phyloP scores from a whole-genome alignment of 2,888 invertebrate genomes.

The Epistrophe grossulariae region DNA sequence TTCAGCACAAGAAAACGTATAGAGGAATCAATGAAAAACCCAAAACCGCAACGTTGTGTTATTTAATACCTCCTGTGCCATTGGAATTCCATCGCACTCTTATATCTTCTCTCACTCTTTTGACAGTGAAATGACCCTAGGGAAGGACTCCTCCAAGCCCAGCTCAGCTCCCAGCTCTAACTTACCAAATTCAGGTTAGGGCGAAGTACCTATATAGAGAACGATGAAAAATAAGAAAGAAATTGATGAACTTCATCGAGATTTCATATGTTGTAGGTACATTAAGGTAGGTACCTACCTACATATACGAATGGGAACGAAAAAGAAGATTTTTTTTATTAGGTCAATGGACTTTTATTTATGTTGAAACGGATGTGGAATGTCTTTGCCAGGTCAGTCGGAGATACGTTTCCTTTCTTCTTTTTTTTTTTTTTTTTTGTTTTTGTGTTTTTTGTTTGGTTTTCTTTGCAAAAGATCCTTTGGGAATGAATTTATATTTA shows the following conservation, averaged over 20 bases:
- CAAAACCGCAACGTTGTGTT: constrained; percentile 74
- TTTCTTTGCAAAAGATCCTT: constrained; percentile 22
- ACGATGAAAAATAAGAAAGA: constrained; percentile 56
- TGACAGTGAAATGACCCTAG: constrained; percentile 57
- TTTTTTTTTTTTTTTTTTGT: neutral
- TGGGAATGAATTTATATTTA: constrained; percentile 32
- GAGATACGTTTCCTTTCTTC: constrained; percentile 14
- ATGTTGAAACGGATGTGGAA: constrained; percentile 72
- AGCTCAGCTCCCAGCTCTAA: neutral
- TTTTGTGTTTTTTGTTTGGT: neutral
- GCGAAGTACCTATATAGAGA: constrained; percentile 9
- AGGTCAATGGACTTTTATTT: constrained; percentile 69
- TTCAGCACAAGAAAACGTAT: constrained; percentile 32
- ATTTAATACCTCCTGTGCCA: constrained; percentile 70
- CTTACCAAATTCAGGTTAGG: constrained; percentile 14
- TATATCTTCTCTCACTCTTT: constrained; percentile 36
- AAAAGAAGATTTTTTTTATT: constrained; percentile 60
- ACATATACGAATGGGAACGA: constrained; percentile 37
- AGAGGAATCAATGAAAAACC: constrained; percentile 40
- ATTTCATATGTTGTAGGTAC: constrained; percentile 11
- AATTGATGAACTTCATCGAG: constrained; percentile 66
- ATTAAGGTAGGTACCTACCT: too few species aligned
- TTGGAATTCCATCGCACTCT: constrained; percentile 56
- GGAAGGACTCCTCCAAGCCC: constrained; percentile 48
- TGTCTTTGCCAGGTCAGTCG: constrained; percentile 61